These are phyloP conservation scores for Dendrocincla fuliginosa DNA, from an alignment of 2,797 vertebrate genomes.

Conservation along the genomic window DNA sequence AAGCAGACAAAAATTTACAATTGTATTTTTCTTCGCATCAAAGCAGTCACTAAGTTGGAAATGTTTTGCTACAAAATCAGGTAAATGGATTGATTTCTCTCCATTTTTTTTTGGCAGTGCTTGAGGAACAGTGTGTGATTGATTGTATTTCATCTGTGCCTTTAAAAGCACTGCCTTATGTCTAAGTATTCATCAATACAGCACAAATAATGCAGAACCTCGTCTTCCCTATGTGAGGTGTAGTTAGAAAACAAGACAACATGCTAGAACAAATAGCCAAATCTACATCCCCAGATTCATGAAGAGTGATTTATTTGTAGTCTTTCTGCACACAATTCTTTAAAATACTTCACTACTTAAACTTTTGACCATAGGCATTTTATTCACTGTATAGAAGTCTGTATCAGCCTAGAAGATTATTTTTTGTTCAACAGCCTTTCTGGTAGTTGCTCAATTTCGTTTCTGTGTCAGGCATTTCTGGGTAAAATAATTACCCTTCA, in stretches of 20 bases:
- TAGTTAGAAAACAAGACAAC: slow-evolving; percentile 10
- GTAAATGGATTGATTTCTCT: neutral
- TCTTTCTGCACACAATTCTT: slow-evolving; percentile 35
- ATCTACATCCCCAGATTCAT: neutral
- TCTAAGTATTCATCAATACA: neutral
- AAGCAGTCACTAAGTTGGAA: neutral
- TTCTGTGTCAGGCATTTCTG: slow-evolving; percentile 27
- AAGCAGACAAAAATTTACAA: neutral
- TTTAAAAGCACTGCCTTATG: neutral
- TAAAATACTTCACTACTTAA: slow-evolving; percentile 53
- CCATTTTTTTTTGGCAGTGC: neutral
- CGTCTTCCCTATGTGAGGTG: neutral
- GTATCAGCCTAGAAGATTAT: slow-evolving; percentile 13
- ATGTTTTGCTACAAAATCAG: neutral
- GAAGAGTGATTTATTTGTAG: slow-evolving; percentile 20
- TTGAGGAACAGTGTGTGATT: neutral
- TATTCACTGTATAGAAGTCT: neutral
- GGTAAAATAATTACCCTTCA: slow-evolving; percentile 41
- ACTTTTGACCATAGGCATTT: slow-evolving; percentile 55
- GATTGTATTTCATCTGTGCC: neutral
- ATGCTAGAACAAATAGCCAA: neutral
- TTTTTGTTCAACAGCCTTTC: slow-evolving; percentile 23
- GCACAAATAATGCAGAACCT: slow-evolving; percentile 1
- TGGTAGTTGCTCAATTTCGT: slow-evolving; percentile 9
- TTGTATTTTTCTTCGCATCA: neutral